Percentiles rank a stretch among this genome's conserved stretches.
Evolutionary conservation across 2,888 invertebrate genomes (phyloP).

Genomic region (Stenotaenia linearis): DNA sequence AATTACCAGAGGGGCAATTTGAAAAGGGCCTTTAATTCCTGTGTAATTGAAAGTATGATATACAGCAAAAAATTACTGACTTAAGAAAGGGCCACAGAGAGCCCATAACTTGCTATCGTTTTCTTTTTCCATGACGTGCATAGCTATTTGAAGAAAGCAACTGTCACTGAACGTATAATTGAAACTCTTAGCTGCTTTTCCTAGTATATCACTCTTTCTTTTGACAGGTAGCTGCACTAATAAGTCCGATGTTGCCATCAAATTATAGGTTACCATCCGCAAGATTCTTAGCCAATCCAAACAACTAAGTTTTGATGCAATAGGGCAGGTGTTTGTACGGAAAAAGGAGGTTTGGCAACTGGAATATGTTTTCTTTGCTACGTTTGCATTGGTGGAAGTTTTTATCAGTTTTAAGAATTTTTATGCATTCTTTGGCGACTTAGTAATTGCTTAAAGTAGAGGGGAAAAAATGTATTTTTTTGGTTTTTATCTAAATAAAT

Average conservation of each 20-base stretch:
- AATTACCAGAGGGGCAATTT: neutral
- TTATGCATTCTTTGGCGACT: neutral
- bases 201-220: slow-evolving; percentile 22
- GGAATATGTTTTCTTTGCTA: neutral
- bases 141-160: slow-evolving; percentile 26
- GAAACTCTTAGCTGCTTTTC: slow-evolving; percentile 23
- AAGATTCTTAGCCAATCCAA: slow-evolving; percentile 17
- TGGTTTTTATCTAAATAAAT: too few relatives aligned
- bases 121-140: slow-evolving; percentile 6
- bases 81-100: neutral
- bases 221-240: slow-evolving; percentile 26
- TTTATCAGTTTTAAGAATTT: neutral
- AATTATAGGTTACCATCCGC: slow-evolving; percentile 4
- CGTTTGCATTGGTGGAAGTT: neutral
- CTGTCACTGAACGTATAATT: slow-evolving; percentile 21
- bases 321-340: neutral
- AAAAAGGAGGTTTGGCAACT: neutral
- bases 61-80: slow-evolving; percentile 3
- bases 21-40: slow-evolving; percentile 1
- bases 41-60: slow-evolving; percentile 16
- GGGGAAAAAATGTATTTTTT: neutral
- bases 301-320: slow-evolving; percentile 11
- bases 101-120: neutral
- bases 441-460: neutral
- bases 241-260: slow-evolving; percentile 19